phyloP scores from a whole-genome alignment of 2,797 vertebrate genomes.

The Rhadinocentrus ornatus region DNA sequence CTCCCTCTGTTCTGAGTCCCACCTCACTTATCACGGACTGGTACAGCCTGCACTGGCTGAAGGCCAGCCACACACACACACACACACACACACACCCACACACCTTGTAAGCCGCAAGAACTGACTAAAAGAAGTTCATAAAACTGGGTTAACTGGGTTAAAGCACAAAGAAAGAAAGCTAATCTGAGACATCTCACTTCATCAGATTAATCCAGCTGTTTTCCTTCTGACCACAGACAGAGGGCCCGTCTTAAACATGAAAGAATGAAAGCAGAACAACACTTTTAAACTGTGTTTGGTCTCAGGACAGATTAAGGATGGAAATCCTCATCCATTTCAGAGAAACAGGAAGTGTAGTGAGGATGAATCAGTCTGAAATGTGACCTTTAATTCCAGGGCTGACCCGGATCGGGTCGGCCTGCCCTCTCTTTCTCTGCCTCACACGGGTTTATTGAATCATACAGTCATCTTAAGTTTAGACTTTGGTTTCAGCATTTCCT shows the following conservation, averaged over 20 bases:
- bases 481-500: neutral
- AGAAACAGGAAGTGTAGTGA: slow-evolving; percentile 6
- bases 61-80: slow-evolving; percentile 21
- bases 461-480: neutral
- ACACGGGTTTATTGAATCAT: neutral
- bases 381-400: neutral
- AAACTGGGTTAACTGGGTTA: neutral
- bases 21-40: slow-evolving; percentile 49
- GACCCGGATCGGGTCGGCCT: neutral
- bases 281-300: neutral
- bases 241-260: neutral
- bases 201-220: neutral
- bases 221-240: neutral
- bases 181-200: neutral
- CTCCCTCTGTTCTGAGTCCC: slow-evolving; percentile 35
- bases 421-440: neutral
- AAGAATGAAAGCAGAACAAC: neutral
- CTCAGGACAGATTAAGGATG: too few relatives aligned
- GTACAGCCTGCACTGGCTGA: slow-evolving; percentile 66
- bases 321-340: neutral
- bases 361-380: slow-evolving; percentile 1
- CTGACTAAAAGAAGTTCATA: neutral
- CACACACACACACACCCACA: slow-evolving; percentile 21
- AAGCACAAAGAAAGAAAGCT: neutral
- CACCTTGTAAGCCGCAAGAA: neutral